A percentile compares a stretch with the other conserved stretches of the same genome.
phyloP scores from a whole-genome alignment of 1,140 invertebrate genomes.

The Mizuhopecten yessoensis region DNA sequence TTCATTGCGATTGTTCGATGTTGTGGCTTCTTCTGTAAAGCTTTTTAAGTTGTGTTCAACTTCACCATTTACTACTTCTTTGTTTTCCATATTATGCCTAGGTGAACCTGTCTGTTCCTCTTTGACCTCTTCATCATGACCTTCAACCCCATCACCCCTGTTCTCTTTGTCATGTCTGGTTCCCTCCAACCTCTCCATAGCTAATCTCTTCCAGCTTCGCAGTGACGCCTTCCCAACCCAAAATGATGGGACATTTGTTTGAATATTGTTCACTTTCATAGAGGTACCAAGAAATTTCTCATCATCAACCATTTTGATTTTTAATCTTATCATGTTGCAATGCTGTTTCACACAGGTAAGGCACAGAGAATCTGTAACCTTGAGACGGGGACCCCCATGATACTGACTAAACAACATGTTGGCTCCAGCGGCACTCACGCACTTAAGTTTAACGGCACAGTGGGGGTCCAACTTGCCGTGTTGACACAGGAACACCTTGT shows the following conservation, averaged over 20 bases:
- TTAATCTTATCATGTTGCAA: slow-evolving; percentile 82
- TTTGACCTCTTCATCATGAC: slow-evolving; percentile 8
- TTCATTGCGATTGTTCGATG: slow-evolving; percentile 8
- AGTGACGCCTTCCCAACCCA: slow-evolving; percentile 84
- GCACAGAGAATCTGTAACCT: slow-evolving; percentile 74
- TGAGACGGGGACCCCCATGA: slow-evolving; percentile 83
- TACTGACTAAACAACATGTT: slow-evolving; percentile 84
- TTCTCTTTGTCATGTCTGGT: slow-evolving; percentile 36
- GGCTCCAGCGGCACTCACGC: slow-evolving; percentile 74
- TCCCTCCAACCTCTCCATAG: slow-evolving; percentile 70
- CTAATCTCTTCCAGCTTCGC: slow-evolving; percentile 82
- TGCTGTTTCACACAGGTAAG: slow-evolving; percentile 84
- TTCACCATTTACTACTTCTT: not conserved
- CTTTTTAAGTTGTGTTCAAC: slow-evolving; percentile 28
- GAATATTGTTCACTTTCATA: slow-evolving; percentile 69
- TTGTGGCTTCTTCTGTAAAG: slow-evolving; percentile 41
- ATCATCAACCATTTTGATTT: slow-evolving; percentile 79
- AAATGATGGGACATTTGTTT: slow-evolving; percentile 72
- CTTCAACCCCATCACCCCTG: slow-evolving; percentile 40
- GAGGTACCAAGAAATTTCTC: slow-evolving; percentile 77
- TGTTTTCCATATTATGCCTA: slow-evolving; percentile 43
- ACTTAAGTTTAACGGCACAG: slow-evolving; percentile 78
- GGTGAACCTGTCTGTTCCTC: slow-evolving; percentile 51
- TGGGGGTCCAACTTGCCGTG: slow-evolving; percentile 82
- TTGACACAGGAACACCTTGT: slow-evolving; percentile 83